Conservation (phyloP, 2,113 vertebrate species). For the Raja brachyura region DNA sequence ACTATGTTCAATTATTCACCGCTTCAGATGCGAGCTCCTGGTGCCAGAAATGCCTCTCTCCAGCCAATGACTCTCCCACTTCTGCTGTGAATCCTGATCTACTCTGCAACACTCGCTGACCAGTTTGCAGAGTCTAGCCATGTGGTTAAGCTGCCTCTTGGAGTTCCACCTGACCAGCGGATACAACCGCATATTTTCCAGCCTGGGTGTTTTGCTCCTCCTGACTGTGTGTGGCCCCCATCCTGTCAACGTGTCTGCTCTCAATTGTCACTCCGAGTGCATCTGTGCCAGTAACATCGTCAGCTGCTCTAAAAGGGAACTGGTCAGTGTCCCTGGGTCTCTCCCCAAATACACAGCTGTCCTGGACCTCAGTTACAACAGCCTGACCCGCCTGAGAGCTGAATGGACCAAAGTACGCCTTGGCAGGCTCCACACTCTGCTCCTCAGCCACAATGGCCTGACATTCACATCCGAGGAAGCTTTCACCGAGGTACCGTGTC, state of each 20-base stretch:
- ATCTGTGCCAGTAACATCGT: constrained; percentile 93
- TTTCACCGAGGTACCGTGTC: constrained; percentile 68
- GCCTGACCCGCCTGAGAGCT: constrained; percentile 63
- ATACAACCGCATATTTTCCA: constrained; percentile 42
- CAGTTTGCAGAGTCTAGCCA: background rate
- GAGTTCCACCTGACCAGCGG: constrained; percentile 46
- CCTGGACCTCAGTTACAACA: constrained; percentile 87
- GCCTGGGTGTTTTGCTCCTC: constrained; percentile 47
- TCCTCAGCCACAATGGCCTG: constrained; percentile 83
- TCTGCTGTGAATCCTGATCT: background rate
- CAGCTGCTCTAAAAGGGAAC: constrained; percentile 83
- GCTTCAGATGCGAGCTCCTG: background rate
- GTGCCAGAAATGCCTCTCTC: background rate
- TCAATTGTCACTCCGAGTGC: constrained; percentile 74
- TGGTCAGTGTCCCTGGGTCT: constrained; percentile 59
- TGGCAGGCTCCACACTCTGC: constrained; percentile 71
- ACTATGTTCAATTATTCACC: background rate
- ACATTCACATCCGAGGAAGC: constrained; percentile 82
- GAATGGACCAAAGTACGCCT: constrained; percentile 75
- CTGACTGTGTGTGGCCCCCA: constrained; percentile 49
- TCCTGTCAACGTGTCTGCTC: constrained; percentile 44
- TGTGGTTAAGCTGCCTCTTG: constrained; percentile 43
- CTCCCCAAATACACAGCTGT: constrained; percentile 74
- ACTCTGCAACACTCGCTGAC: background rate
- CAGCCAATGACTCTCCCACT: background rate